Evolutionary conservation across 92 coral and sea anemone genomes (phyloP).

Genomic region (Pocillopora grandis): DNA sequence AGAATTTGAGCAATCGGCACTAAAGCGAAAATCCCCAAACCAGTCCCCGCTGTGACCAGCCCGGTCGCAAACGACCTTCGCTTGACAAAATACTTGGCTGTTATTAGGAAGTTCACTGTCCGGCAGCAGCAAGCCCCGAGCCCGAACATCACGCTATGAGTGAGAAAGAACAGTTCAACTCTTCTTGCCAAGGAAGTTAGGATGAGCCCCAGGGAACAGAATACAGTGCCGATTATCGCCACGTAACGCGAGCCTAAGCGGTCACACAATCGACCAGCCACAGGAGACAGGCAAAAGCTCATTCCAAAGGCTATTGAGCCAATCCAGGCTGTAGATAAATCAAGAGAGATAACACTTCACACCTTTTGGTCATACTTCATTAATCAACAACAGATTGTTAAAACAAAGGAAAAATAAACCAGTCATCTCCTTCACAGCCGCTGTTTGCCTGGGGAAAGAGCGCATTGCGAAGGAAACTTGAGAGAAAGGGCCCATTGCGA

Average conservation of each 20-base stretch:
- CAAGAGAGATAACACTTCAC: background rate
- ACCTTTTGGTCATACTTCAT: background rate
- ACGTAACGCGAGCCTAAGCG: slow-evolving; percentile 29
- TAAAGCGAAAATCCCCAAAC: slow-evolving; percentile 34
- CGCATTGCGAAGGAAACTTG: too few species aligned
- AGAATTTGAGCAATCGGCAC: slow-evolving; percentile 9
- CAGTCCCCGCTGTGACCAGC: slow-evolving; percentile 27
- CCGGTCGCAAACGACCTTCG: slow-evolving; percentile 51
- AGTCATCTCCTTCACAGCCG: background rate
- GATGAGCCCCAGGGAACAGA: slow-evolving; percentile 36
- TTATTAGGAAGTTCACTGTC: slow-evolving; percentile 34
- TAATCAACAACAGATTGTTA: background rate
- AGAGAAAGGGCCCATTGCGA: too few species aligned
- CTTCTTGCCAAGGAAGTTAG: slow-evolving; percentile 40
- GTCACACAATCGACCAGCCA: slow-evolving; percentile 15
- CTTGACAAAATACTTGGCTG: slow-evolving; percentile 45
- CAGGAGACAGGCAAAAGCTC: slow-evolving; percentile 3
- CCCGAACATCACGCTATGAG: slow-evolving; percentile 51
- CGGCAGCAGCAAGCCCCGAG: slow-evolving; percentile 37
- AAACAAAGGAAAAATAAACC: background rate
- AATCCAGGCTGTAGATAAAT: slow-evolving; percentile 10
- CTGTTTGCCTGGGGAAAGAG: background rate
- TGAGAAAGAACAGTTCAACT: slow-evolving; percentile 27
- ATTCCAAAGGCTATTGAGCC: slow-evolving; percentile 9
- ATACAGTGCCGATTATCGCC: slow-evolving; percentile 37